Base-by-base conservation (phyloP, 1,140 invertebrate species). In the Drosophila micromelanica region DNA sequence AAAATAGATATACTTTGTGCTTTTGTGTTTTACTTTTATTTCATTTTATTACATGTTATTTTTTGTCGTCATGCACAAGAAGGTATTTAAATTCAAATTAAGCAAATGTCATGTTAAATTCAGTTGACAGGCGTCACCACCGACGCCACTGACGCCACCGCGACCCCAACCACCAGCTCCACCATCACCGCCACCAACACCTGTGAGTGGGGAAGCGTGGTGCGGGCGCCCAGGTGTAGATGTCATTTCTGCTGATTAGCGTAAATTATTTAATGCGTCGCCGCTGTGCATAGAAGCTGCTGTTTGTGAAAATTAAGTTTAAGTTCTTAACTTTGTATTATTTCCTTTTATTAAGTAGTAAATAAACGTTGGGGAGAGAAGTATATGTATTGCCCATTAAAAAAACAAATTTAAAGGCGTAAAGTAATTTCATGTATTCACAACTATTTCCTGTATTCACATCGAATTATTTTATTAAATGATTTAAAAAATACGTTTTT, bases 61-160 rank as follows among this genome's bases (percentile, higher is more conserved):
- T 79, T 65, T 76, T 79, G 49, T 61, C 63, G 43, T 70, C 65
- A 46, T 15, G 56, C 61, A 42, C 35, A 54, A 63, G 52, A 64
- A 80, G 72, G 78, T 80, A 80, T 80, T 87, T 87, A 87, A 87
- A 87, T 87, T 89, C 84, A 89, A 82, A 87, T 87, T 87, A 87
- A 78, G 84, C 69, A 81, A 82, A 79, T 82, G 79, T 82, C 84
- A 89, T 87, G 79, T 82, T 77, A 57, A 70, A 71, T 77, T 79
- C 70, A 63, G 67, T 45, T 89, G 84, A 82, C 84, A 89, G 67
- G 68, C 62, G 43, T 70, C 73, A 52, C 35, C 56, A 42, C 13
- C 46, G 56, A 2, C 46, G 7, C 35, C 56, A 42, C 13, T 38
- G 56, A 2, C 46, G 7, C 35, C 40, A 23, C 45, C 37, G 32